A percentile compares a stretch with the other conserved stretches of the same genome.
These are phyloP conservation scores for Smutsia temminckii DNA, from an alignment of 2,797 vertebrate genomes.

Conservation along the genomic window DNA sequence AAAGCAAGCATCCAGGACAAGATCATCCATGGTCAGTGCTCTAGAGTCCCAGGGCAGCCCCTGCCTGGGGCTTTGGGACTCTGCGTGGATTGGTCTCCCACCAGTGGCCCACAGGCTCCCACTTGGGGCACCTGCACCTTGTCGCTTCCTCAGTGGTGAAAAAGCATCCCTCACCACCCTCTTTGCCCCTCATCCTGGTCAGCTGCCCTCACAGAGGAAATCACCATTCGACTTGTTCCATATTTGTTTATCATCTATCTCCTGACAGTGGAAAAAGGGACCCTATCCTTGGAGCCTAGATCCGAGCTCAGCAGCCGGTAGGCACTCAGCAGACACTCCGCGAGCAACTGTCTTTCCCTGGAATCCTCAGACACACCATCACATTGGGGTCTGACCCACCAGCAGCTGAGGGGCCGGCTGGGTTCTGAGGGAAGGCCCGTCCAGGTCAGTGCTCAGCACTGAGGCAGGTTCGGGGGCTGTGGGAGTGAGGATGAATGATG, in stretches of 20 bases:
- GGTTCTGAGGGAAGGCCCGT: neutral
- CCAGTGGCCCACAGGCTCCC: too few species aligned
- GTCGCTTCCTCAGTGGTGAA: neutral
- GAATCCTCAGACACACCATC: neutral
- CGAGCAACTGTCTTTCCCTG: neutral
- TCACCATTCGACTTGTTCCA: neutral
- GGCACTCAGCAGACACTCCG: neutral
- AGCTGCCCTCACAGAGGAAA: neutral
- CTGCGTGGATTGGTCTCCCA: neutral
- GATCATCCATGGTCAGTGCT: rapidly evolving
- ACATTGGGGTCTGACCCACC: too few species aligned
- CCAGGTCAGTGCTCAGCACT: neutral
- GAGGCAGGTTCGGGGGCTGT: neutral
- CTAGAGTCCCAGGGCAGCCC: neutral
- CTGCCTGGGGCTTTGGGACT: neutral
- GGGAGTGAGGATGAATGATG: neutral
- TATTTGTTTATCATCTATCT: neutral
- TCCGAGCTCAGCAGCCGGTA: rapidly evolving
- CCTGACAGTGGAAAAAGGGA: too few species aligned
- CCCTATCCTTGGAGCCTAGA: neutral
- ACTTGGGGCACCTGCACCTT: neutral
- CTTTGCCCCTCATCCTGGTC: neutral
- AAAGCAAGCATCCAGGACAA: neutral
- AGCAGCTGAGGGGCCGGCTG: neutral
- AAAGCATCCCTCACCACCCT: neutral